Evolutionary conservation across 2,113 vertebrate genomes (phyloP), one percentile per base, ranked within the genome.

Genomic region (Chloroceryle aenea): DNA sequence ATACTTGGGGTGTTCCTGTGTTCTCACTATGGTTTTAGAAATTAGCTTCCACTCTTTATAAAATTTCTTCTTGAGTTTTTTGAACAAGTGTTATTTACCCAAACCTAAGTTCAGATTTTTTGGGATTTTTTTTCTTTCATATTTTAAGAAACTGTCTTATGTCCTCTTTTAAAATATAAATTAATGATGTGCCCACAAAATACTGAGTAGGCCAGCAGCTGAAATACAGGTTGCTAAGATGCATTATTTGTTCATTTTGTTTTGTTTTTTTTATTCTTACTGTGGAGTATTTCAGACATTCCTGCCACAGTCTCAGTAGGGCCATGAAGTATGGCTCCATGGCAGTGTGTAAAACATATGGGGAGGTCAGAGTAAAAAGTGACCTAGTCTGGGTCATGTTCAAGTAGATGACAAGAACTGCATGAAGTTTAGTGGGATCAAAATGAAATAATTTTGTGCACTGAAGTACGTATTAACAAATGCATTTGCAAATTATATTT

Each of bases 401-500:
- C n/a, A 76, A 87, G 27, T 9, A 74, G 15, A 61, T 30, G 4
- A 10, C 6, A 91, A 87, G 87, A 78, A 20, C 30, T 38, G 13
- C 27, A 25, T 55, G 14, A 86, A 64, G 11, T 87, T 81, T 69
- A 83, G 40, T 62, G 19, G 36, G 8, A 88, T 79, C 2, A 90
- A 89, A 90, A 75, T 68, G 23, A 42, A 67, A 38, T 63, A 27
- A 48, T 85, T 79, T 79, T 91, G 48, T 73, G 21, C 43, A 23
- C 12, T 0, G 0, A 93, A 64, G 12, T 78, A 85, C 55, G 9
- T 55, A 83, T 90, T 88, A 94, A 79, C 10, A 93, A 94, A 72
- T 69, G 6, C 7, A 61, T 85, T 93, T 80, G 27, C 75, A 94
- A 92, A 84, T 92, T 83, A 32, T 87, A 73, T 76, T 94, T 90